Evolutionary conservation across 2,113 vertebrate genomes (phyloP).

Genomic region (Anarhynchus alexandrinus): DNA sequence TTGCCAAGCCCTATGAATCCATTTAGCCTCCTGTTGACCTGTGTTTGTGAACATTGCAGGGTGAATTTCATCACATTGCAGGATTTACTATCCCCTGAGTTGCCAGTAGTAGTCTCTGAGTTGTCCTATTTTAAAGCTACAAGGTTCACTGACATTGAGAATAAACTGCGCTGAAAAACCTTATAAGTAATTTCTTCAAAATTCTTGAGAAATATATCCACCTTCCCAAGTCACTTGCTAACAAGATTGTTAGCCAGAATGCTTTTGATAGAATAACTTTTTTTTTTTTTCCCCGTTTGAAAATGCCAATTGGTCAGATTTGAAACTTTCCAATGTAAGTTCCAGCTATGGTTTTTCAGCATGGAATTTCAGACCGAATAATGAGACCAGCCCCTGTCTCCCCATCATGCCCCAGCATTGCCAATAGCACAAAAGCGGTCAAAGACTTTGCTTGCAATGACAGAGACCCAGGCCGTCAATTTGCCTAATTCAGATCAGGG

Average conservation of each 20-base stretch:
- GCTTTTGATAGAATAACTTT: not conserved
- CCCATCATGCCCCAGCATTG: not conserved
- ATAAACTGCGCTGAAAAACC: not conserved
- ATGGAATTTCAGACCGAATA: not conserved
- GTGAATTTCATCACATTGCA: slow-evolving; percentile 27
- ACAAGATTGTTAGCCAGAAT: not conserved
- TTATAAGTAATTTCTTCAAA: not conserved
- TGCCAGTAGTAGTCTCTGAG: not conserved
- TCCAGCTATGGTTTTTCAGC: not conserved
- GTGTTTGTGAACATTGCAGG: slow-evolving; percentile 31
- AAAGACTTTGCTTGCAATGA: not conserved
- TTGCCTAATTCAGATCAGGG: not conserved
- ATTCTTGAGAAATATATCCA: not conserved
- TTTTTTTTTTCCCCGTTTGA: not conserved
- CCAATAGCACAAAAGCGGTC: not conserved
- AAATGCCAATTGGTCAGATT: not conserved
- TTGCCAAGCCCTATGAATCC: slow-evolving; percentile 46
- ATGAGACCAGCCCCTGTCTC: not conserved
- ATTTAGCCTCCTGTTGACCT: slow-evolving; percentile 55
- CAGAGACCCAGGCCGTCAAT: not conserved
- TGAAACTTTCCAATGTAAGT: not conserved
- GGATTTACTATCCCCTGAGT: not conserved
- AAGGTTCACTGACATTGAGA: not conserved
- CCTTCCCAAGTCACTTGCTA: not conserved
- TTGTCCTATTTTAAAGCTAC: not conserved